phyloP scores from a whole-genome alignment of 2,888 invertebrate genomes.

The Brachynemurus nebulosus region DNA sequence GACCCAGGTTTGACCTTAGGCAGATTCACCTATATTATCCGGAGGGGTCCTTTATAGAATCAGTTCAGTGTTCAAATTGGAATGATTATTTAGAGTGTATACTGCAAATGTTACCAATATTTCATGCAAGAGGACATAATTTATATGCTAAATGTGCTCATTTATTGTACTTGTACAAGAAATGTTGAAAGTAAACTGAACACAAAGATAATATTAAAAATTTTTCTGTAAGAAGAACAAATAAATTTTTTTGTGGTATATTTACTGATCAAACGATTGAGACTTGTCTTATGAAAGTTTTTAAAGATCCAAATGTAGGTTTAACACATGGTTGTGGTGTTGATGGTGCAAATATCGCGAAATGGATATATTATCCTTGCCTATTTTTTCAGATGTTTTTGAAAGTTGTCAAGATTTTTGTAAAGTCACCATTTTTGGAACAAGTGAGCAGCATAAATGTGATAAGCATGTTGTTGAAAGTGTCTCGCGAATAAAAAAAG shows the following conservation, averaged over 20 bases:
- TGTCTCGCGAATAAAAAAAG: background rate
- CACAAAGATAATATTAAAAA: background rate
- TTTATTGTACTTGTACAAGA: background rate
- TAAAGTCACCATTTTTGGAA: background rate
- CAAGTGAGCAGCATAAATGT: background rate
- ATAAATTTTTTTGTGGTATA: background rate
- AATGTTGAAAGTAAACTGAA: background rate
- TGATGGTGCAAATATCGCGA: background rate
- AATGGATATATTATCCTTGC: no score
- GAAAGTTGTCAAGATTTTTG: background rate
- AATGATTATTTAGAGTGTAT: background rate
- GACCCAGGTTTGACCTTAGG: no score
- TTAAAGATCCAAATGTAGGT: background rate
- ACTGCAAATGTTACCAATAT: background rate
- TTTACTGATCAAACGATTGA: background rate
- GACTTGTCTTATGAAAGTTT: background rate
- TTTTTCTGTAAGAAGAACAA: background rate
- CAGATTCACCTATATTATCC: no score
- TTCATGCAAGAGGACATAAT: constrained; percentile 1
- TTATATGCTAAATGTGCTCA: background rate
- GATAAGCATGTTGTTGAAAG: background rate
- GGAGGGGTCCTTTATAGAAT: no score
- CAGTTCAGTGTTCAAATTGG: background rate
- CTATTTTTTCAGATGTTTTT: background rate
- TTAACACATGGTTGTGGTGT: background rate